Evolutionary conservation across 2,113 vertebrate genomes (phyloP).

Genomic region (Tragelaphus strepsiceros): DNA sequence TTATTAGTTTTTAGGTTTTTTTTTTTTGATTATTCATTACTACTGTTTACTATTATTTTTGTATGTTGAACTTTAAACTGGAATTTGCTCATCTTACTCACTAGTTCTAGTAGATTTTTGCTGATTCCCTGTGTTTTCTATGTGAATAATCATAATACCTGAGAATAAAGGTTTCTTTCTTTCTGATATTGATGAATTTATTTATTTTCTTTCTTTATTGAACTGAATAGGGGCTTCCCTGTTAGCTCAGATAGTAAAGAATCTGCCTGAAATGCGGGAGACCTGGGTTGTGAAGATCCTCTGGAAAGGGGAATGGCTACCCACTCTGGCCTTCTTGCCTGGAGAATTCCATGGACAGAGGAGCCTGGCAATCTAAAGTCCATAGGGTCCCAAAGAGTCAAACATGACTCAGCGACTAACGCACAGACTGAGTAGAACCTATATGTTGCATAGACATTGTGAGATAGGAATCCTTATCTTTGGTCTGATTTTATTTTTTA

Average conservation of each 20-base stretch:
- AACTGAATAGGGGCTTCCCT: background rate
- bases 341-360: background rate
- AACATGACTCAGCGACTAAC: accelerated
- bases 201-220: background rate
- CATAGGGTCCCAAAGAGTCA: background rate
- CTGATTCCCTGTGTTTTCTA: background rate
- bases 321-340: background rate
- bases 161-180: background rate
- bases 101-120: background rate
- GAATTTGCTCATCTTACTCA: background rate
- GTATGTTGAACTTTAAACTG: background rate
- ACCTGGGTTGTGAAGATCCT: background rate
- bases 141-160: background rate
- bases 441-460: background rate
- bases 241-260: background rate
- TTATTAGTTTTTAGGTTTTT: background rate
- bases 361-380: background rate
- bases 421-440: background rate
- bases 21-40: background rate
- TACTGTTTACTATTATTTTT: background rate
- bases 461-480: background rate
- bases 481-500: too few relatives aligned
- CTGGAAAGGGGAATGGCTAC: background rate
- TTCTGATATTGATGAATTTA: background rate
- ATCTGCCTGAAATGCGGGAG: background rate